Percentiles rank a stretch among this genome's conserved stretches.
Evolutionary conservation across 2,888 invertebrate species (phyloP).

Genomic region (Sarcophaga carnaria): DNA sequence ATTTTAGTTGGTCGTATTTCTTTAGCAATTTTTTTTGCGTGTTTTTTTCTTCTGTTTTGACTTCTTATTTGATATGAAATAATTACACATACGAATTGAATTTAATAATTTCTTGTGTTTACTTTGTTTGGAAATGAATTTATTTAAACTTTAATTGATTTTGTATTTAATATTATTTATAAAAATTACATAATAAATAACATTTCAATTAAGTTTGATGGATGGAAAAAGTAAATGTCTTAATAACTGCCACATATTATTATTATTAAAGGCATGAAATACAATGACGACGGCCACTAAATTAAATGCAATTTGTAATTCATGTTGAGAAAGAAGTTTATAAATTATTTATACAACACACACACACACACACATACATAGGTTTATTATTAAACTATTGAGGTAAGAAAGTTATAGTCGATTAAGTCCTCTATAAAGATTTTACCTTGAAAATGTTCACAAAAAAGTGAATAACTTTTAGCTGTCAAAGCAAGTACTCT

Average conservation of each 20-base stretch:
- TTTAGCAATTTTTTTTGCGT: not conserved
- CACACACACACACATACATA: too few relatives aligned
- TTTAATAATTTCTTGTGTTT: conserved; percentile 12
- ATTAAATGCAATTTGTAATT: not conserved
- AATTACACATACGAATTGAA: conserved; percentile 28
- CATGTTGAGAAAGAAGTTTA: not conserved
- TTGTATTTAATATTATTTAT: conserved; percentile 35
- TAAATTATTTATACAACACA: not conserved
- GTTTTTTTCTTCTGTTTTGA: not conserved
- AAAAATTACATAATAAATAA: conserved; percentile 47
- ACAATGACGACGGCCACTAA: not conserved
- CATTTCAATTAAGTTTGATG: conserved; percentile 44
- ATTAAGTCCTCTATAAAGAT: too few relatives aligned
- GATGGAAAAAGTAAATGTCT: conserved; percentile 1
- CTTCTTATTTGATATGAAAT: conserved; percentile 9
- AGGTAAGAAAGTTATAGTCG: too few relatives aligned
- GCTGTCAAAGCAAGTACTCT: too few relatives aligned
- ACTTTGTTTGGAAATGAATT: conserved; percentile 16
- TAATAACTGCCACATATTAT: not conserved
- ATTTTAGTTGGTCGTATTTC: not conserved
- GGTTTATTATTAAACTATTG: not conserved
- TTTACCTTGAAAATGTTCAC: too few relatives aligned
- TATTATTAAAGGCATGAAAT: not conserved
- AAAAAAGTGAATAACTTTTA: too few relatives aligned
- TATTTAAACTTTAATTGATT: conserved; percentile 43